Conservation (phyloP, 2,113 vertebrate species). For the Micronisus gabar region DNA sequence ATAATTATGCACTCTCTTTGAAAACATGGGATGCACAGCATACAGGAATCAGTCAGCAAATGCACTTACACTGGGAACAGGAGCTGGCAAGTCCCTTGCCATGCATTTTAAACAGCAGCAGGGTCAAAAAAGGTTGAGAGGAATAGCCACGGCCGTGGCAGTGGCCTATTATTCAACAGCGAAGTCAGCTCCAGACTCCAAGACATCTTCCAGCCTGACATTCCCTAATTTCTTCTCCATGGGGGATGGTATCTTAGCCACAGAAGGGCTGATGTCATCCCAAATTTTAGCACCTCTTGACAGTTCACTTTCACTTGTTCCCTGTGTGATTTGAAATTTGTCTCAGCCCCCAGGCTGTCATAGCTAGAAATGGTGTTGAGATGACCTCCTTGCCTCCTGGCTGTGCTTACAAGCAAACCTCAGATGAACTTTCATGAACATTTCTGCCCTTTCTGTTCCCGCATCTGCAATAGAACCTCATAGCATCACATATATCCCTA, state of each 20-base stretch:
- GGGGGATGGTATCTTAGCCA: not conserved
- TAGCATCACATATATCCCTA: not conserved
- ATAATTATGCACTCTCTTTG: not conserved
- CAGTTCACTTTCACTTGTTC: not conserved
- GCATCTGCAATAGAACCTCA: not conserved
- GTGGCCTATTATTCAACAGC: not conserved
- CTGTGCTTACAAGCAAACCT: not conserved
- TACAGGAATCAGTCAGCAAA: not conserved
- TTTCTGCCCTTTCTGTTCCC: not conserved
- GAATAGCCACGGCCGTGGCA: not conserved
- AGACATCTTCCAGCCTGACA: not conserved
- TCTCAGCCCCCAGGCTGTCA: not conserved
- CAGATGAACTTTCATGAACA: not conserved
- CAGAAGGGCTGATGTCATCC: not conserved
- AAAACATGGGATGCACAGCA: not conserved
- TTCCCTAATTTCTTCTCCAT: not conserved
- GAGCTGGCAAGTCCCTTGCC: not conserved
- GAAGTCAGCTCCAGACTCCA: not conserved
- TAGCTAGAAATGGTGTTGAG: not conserved
- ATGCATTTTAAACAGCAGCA: not conserved
- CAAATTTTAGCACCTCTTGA: not conserved
- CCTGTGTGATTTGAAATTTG: not conserved
- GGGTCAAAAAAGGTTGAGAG: not conserved
- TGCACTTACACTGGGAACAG: not conserved
- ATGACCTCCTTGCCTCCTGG: not conserved